Evolutionary conservation across 2,888 invertebrate genomes (phyloP).

Genomic region (Galerucella nymphaeae): DNA sequence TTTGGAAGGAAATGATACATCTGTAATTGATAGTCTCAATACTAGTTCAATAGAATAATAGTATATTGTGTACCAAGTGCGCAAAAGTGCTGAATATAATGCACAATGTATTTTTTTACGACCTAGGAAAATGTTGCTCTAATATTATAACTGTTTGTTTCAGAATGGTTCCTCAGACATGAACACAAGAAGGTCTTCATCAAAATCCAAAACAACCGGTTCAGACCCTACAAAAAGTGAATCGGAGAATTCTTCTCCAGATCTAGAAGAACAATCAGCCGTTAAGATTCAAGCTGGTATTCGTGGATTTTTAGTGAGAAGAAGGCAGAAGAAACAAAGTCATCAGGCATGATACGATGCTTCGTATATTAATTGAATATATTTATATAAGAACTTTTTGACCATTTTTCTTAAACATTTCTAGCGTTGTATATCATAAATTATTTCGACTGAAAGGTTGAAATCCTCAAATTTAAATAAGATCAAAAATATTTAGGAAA

Average conservation of each 20-base stretch:
- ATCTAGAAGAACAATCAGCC: constrained; percentile 64
- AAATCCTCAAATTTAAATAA: too few species aligned
- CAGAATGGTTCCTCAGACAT: constrained; percentile 55
- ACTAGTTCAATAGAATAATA: too few species aligned
- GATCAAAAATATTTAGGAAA: not conserved
- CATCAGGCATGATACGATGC: constrained; percentile 21
- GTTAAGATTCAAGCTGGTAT: constrained; percentile 70
- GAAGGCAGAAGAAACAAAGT: constrained; percentile 63
- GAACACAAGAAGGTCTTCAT: constrained; percentile 46
- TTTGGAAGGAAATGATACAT: too few species aligned
- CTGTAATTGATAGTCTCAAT: too few species aligned
- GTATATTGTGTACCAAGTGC: too few species aligned
- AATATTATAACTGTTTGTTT: constrained; percentile 40
- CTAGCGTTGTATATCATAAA: not conserved
- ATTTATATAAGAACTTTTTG: constrained; percentile 13
- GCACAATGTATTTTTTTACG: too few species aligned
- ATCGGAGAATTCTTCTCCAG: constrained; percentile 42
- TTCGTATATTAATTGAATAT: constrained; percentile 21
- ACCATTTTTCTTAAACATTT: not conserved
- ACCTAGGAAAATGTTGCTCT: not conserved
- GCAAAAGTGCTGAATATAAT: too few species aligned
- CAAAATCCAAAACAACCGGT: constrained; percentile 57
- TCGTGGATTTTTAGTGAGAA: constrained; percentile 68
- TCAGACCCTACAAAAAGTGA: constrained; percentile 44
- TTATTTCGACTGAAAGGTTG: not conserved